Evolutionary conservation across 1,140 invertebrate genomes (phyloP).

Genomic region (Stenopsyche tienmushanensis): DNA sequence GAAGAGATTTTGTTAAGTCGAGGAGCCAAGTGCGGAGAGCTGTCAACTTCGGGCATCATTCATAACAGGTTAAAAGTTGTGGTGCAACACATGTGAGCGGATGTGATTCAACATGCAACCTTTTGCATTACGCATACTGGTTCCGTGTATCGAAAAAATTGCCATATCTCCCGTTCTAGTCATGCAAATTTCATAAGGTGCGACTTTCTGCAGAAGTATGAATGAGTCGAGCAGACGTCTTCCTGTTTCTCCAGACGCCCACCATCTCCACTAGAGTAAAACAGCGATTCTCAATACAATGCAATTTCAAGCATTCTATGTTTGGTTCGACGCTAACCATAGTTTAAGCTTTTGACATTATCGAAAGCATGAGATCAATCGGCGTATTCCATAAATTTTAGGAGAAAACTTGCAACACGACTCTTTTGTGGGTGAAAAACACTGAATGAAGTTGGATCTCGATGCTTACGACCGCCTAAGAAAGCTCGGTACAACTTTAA

Average conservation of each 20-base stretch:
- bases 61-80: background rate
- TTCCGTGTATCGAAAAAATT: background rate
- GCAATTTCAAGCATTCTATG: background rate
- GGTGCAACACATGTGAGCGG: background rate
- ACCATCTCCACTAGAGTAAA: background rate
- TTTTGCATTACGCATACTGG: slow-evolving; percentile 10
- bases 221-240: slow-evolving; percentile 14
- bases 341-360: background rate
- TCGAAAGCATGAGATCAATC: too few relatives aligned
- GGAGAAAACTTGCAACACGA: too few relatives aligned
- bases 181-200: slow-evolving; percentile 27
- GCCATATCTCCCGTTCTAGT: slow-evolving; percentile 3
- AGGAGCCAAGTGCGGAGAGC: background rate
- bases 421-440: too few relatives aligned
- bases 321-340: background rate
- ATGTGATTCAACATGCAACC: slow-evolving; percentile 1
- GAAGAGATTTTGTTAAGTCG: background rate
- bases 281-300: too few relatives aligned
- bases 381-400: too few relatives aligned
- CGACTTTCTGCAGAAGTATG: slow-evolving; percentile 9
- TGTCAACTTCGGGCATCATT: background rate
- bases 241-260: slow-evolving; percentile 9
- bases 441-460: too few relatives aligned
- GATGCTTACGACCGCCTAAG: background rate
- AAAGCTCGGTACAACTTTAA: background rate